Evolutionary conservation across 2,888 invertebrate species (phyloP).

Genomic region (Ochropacha duplaris): DNA sequence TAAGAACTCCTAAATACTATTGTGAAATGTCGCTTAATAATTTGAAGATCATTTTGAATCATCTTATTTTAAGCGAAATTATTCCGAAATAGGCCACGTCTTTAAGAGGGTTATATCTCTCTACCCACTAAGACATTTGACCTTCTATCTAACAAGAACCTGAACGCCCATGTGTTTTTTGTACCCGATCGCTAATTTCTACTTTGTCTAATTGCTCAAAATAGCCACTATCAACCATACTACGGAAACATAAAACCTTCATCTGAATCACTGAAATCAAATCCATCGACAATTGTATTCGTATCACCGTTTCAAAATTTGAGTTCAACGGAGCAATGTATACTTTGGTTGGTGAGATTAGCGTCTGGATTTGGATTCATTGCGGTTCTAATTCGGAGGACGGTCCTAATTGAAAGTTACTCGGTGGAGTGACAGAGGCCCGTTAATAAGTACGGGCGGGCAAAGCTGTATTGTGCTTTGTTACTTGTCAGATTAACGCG

Average conservation of each 20-base stretch:
- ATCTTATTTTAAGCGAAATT: background rate
- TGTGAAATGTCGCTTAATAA: background rate
- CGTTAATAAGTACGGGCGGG: conserved; percentile 43
- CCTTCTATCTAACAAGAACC: conserved; percentile 29
- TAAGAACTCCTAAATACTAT: background rate
- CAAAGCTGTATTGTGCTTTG: conserved; percentile 48
- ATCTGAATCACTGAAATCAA: background rate
- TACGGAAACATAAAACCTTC: conserved; percentile 5
- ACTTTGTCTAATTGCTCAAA: conserved; percentile 40
- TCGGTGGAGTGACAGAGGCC: conserved; percentile 59
- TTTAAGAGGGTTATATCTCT: conserved; percentile 25
- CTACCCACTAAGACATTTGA: conserved; percentile 25
- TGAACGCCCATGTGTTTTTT: conserved; percentile 20
- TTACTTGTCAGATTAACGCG: conserved; percentile 64
- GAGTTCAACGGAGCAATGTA: conserved; percentile 18
- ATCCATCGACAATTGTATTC: background rate
- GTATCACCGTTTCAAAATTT: background rate
- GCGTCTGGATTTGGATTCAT: conserved; percentile 22
- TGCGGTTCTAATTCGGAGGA: conserved; percentile 34
- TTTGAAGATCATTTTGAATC: background rate
- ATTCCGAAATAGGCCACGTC: background rate
- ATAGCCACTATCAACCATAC: conserved; percentile 24
- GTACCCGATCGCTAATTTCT: conserved; percentile 36
- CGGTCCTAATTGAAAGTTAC: conserved; percentile 65
- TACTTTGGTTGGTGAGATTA: conserved; percentile 11